These are phyloP conservation scores for Panthera leo DNA, from an alignment of 2,113 vertebrate species.

Conservation along the genomic window DNA sequence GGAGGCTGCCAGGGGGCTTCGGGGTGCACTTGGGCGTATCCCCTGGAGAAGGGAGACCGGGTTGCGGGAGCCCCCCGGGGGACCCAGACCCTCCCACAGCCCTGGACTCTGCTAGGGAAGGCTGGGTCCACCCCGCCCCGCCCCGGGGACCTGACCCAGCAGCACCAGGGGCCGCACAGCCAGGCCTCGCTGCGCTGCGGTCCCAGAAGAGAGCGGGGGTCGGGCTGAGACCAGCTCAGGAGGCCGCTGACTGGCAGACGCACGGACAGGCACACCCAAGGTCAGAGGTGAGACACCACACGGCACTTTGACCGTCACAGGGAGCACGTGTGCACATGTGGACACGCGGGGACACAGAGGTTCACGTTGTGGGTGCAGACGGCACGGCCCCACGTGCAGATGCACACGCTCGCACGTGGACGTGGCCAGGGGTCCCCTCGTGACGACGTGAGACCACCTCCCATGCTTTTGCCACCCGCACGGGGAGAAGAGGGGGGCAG, in stretches of 20 bases:
- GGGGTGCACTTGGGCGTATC: not conserved
- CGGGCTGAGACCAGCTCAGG: not conserved
- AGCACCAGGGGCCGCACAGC: not conserved
- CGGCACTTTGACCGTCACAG: fast-evolving
- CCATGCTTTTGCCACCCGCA: too few species aligned
- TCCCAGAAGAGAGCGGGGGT: not conserved
- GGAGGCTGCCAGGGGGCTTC: not conserved
- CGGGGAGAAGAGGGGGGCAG: not conserved
- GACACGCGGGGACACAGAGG: not conserved
- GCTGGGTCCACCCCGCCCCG: fast-evolving
- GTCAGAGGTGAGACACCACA: not conserved
- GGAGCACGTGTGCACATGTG: not conserved
- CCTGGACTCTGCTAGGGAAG: not conserved
- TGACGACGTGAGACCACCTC: not conserved
- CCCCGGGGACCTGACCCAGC: not conserved
- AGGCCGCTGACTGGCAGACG: not conserved
- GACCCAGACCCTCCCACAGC: not conserved
- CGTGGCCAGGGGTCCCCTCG: fast-evolving
- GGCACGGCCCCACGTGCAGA: fast-evolving
- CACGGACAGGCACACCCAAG: fast-evolving
- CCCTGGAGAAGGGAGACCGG: not conserved
- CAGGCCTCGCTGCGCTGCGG: too few species aligned
- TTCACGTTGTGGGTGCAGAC: fast-evolving
- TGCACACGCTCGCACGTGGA: fast-evolving
- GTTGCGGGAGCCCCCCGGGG: too few species aligned